Conservation (phyloP, 1,140 invertebrate genomes). For the Teleogryllus occipitalis region DNA sequence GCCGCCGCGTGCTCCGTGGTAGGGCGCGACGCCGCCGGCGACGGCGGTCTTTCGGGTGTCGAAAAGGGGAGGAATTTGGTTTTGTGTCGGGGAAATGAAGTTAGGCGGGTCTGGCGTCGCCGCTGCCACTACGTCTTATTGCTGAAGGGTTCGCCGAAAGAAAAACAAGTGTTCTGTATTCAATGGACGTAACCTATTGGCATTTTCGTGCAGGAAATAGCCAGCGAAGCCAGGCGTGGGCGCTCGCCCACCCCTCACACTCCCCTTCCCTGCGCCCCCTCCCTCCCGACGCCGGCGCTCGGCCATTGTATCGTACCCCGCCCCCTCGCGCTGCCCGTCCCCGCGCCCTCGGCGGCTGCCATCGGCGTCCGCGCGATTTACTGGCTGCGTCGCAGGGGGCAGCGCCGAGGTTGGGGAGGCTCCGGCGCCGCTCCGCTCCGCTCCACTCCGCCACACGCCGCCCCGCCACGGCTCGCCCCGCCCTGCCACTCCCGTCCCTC, state of each 20-base stretch:
- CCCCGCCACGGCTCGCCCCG: background rate
- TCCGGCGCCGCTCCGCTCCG: too few species aligned
- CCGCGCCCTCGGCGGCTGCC: too few species aligned
- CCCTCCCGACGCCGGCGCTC: background rate
- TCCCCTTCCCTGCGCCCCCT: too few species aligned
- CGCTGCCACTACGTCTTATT: background rate
- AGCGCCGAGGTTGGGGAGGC: too few species aligned
- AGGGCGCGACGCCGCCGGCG: too few species aligned
- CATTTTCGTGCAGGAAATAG: background rate
- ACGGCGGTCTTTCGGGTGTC: background rate
- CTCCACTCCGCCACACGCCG: too few species aligned
- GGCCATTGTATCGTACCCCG: background rate
- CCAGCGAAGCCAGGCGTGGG: background rate
- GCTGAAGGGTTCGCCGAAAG: background rate
- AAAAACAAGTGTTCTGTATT: constrained; percentile 5
- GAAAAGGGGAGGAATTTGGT: background rate
- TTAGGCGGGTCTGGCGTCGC: background rate
- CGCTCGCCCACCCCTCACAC: too few species aligned
- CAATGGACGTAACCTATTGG: constrained; percentile 3
- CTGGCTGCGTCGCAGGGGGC: too few species aligned
- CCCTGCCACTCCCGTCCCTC: background rate
- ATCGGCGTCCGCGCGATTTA: too few species aligned
- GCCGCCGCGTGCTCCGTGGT: too few species aligned
- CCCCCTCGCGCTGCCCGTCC: background rate
- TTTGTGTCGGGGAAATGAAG: background rate